These are phyloP conservation scores for Limnephilus lunatus DNA, from an alignment of 2,888 invertebrate genomes.

Conservation along the genomic window DNA sequence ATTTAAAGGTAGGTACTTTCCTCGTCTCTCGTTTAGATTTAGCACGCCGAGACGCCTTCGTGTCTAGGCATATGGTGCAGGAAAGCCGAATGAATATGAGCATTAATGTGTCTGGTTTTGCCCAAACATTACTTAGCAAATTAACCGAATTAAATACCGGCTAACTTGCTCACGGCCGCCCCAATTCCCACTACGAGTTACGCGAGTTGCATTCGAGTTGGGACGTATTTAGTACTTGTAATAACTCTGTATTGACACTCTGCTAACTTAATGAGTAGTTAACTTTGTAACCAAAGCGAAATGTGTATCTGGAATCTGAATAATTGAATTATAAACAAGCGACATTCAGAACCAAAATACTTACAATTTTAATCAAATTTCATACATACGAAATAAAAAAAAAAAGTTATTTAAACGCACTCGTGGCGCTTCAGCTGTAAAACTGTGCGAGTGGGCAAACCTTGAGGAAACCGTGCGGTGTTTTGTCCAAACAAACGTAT, in stretches of 20 bases:
- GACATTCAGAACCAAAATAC: too few relatives aligned
- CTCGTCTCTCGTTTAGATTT: neutral
- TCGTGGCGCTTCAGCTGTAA: too few relatives aligned
- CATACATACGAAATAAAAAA: too few relatives aligned
- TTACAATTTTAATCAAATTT: too few relatives aligned
- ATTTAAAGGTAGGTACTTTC: neutral
- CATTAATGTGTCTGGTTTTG: neutral
- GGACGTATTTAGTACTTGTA: neutral
- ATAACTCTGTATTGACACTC: neutral
- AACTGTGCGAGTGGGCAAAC: too few relatives aligned
- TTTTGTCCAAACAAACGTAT: too few relatives aligned
- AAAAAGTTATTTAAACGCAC: too few relatives aligned
- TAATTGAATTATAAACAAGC: neutral
- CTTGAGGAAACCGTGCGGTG: too few relatives aligned
- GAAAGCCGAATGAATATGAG: neutral
- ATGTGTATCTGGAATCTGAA: neutral
- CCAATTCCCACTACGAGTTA: neutral
- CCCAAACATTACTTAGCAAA: constrained; percentile 25
- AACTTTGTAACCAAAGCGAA: neutral
- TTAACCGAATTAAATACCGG: constrained; percentile 25
- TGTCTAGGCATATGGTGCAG: neutral
- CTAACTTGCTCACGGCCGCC: neutral
- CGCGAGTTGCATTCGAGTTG: neutral
- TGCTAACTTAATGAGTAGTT: neutral
- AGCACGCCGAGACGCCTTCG: neutral